These are phyloP conservation scores for Mus minutoides DNA, from an alignment of 2,797 vertebrate genomes.

Conservation along the genomic window DNA sequence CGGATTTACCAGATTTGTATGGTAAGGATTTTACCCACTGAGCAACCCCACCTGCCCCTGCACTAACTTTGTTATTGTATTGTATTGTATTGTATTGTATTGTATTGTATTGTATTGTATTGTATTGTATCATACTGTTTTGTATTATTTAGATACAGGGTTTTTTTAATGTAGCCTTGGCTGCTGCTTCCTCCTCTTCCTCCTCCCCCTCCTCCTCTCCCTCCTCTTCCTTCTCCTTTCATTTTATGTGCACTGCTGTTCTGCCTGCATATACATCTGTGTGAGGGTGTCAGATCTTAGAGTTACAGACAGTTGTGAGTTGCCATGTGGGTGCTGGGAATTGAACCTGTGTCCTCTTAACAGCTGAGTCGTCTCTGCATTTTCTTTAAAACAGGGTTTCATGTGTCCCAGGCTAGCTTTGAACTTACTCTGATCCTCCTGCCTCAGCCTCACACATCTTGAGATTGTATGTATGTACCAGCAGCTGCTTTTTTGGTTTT, in stretches of 20 bases:
- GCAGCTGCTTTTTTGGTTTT: neutral
- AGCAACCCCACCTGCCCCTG: neutral
- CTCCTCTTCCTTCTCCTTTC: neutral
- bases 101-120: too few relatives aligned
- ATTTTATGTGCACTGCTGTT: neutral
- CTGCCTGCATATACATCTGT: neutral
- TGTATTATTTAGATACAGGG: neutral
- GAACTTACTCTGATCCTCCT: neutral
- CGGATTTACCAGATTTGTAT: neutral
- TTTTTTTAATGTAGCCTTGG: neutral
- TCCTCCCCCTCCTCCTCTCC: too few relatives aligned
- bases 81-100: neutral
- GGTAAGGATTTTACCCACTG: neutral
- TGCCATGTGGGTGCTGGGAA: neutral
- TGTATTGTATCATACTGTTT: too few relatives aligned
- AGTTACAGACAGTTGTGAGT: neutral
- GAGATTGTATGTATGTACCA: neutral
- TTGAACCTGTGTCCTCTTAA: neutral
- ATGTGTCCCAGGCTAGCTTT: neutral
- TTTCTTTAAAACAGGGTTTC: neutral
- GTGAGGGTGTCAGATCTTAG: neutral
- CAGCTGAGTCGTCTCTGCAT: neutral
- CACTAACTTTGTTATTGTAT: neutral
- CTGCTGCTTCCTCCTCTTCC: neutral
- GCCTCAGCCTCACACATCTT: neutral